Evolutionary conservation across 1,140 invertebrate species (phyloP).

Genomic region (Akabosia matsudoensis): DNA sequence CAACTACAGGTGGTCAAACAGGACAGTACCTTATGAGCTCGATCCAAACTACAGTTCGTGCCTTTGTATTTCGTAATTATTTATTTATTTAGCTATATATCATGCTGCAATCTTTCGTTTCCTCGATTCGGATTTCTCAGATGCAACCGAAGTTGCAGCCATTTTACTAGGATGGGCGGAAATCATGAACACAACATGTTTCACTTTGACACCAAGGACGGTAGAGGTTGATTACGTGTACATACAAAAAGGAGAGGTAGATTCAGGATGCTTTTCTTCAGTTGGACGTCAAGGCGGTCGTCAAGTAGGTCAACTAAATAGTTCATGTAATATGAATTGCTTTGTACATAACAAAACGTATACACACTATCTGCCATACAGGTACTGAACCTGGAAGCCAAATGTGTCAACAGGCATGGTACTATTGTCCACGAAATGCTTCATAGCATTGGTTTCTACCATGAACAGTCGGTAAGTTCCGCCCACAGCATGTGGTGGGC

Average conservation of each 20-base stretch:
- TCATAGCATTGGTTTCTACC: constrained; percentile 60
- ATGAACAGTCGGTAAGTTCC: constrained; percentile 10
- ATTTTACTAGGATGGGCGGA: constrained; percentile 23
- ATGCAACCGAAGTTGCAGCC: constrained; percentile 18
- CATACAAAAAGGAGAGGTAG: constrained; percentile 23
- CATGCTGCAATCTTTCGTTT: neutral
- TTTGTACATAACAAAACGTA: constrained; percentile 51
- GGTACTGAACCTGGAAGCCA: constrained; percentile 58
- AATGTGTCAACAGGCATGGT: constrained; percentile 57
- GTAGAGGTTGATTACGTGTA: constrained; percentile 20
- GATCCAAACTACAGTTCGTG: constrained; percentile 32
- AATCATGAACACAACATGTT: constrained; percentile 36
- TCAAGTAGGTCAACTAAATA: constrained; percentile 55
- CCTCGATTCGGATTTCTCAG: constrained; percentile 20
- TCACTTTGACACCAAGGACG: constrained; percentile 23
- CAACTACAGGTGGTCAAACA: constrained; percentile 36
- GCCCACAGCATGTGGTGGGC: too few relatives aligned
- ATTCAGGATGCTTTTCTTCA: constrained; percentile 56
- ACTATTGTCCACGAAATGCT: constrained; percentile 64
- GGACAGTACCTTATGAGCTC: constrained; percentile 31
- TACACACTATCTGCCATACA: constrained; percentile 59
- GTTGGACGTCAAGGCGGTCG: constrained; percentile 58
- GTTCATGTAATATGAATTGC: neutral
- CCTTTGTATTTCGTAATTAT: too few relatives aligned
- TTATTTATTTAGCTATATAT: neutral